phyloP scores from a whole-genome alignment of 1,140 invertebrate genomes.

The Cheumatopsyche charites region DNA sequence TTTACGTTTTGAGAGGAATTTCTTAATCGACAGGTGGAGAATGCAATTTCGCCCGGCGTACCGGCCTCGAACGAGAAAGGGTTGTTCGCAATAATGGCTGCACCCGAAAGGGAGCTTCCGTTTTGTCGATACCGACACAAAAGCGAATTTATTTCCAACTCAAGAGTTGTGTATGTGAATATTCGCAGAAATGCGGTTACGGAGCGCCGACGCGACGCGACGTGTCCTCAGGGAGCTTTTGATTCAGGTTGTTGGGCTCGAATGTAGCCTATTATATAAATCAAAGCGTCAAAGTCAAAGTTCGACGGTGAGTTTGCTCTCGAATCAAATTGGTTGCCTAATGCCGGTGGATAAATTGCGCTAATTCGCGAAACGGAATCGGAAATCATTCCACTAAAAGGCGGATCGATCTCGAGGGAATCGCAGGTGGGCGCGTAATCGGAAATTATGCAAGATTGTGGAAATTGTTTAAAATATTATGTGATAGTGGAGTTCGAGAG shows the following conservation, averaged over 20 bases:
- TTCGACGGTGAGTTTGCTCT: too few relatives aligned
- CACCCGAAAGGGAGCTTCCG: not conserved
- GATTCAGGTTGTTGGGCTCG: conserved; percentile 10
- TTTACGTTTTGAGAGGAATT: conserved; percentile 21
- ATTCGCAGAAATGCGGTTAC: not conserved
- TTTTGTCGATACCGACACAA: not conserved
- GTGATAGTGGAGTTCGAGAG: too few relatives aligned
- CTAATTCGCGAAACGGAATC: too few relatives aligned
- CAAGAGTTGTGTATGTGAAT: not conserved
- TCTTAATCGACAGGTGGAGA: conserved; percentile 26
- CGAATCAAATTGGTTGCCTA: too few relatives aligned
- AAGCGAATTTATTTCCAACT: too few relatives aligned
- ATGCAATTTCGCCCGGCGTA: conserved; percentile 10
- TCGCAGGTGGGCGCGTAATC: too few relatives aligned
- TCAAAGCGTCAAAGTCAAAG: conserved; percentile 12
- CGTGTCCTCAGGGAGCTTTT: conserved; percentile 6
- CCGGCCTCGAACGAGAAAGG: conserved; percentile 19
- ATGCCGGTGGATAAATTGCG: too few relatives aligned
- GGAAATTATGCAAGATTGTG: too few relatives aligned
- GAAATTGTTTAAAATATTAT: too few relatives aligned
- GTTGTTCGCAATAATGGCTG: conserved; percentile 10
- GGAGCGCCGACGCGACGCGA: not conserved
- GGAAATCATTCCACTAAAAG: too few relatives aligned
- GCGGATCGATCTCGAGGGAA: too few relatives aligned
- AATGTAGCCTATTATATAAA: conserved; percentile 1